A percentile compares a stretch with the other conserved stretches of the same genome.
Conservation (phyloP, 2,888 invertebrate species). For the Tupiocoris notatus region DNA sequence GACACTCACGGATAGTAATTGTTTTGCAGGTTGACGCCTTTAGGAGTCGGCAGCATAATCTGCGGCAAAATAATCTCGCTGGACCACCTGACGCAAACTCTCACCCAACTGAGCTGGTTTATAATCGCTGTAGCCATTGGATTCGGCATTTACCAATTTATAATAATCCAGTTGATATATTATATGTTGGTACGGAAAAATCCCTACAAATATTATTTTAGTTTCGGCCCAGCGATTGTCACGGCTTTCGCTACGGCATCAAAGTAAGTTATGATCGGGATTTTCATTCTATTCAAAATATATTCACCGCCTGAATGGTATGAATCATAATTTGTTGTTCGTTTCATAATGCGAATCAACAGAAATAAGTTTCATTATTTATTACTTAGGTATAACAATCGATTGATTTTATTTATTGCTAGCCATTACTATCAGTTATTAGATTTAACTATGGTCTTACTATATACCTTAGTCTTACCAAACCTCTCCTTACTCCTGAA, state of each 20-base stretch:
- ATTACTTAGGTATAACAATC: too few relatives aligned
- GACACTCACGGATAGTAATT: too few relatives aligned
- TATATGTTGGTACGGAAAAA: slow-evolving; percentile 76
- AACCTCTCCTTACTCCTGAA: too few relatives aligned
- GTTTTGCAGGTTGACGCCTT: slow-evolving; percentile 65
- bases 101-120: slow-evolving; percentile 61
- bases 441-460: too few relatives aligned
- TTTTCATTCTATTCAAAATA: too few relatives aligned
- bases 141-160: slow-evolving; percentile 77
- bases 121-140: slow-evolving; percentile 79
- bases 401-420: too few relatives aligned
- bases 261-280: slow-evolving; percentile 65
- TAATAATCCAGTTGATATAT: slow-evolving; percentile 82
- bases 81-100: slow-evolving; percentile 61
- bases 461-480: too few relatives aligned
- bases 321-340: too few relatives aligned
- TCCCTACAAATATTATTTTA: slow-evolving; percentile 82
- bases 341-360: too few relatives aligned
- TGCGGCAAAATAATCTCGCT: slow-evolving; percentile 76
- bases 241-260: slow-evolving; percentile 89
- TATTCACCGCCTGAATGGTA: too few relatives aligned
- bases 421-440: too few relatives aligned
- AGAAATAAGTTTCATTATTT: too few relatives aligned
- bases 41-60: slow-evolving; percentile 81
- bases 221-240: slow-evolving; percentile 76